phyloP scores from a whole-genome alignment of 2,888 invertebrate genomes.

The Sylvicola cinctus region DNA sequence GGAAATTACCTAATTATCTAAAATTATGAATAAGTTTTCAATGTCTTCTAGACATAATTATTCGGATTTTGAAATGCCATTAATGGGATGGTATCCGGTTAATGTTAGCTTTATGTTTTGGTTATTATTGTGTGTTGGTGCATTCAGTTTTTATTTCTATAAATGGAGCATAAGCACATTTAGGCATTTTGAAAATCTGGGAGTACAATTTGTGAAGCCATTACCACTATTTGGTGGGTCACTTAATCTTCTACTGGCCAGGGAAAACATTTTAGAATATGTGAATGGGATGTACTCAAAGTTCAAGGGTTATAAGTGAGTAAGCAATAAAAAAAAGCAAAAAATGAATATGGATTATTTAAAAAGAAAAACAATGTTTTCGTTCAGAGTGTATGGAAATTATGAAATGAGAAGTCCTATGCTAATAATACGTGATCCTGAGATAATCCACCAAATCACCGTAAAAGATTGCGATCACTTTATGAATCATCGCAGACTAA shows the following conservation, averaged over 20 bases:
- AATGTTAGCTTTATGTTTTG: too few relatives aligned
- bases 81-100: too few relatives aligned
- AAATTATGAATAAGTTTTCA: too few relatives aligned
- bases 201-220: neutral
- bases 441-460: conserved; percentile 29
- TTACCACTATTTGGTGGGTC: neutral
- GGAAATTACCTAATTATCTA: too few relatives aligned
- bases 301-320: too few relatives aligned
- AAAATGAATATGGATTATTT: too few relatives aligned
- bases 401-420: conserved; percentile 25
- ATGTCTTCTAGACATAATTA: too few relatives aligned
- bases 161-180: neutral
- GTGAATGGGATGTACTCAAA: too few relatives aligned
- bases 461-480: conserved; percentile 37
- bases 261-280: conserved; percentile 1
- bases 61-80: too few relatives aligned
- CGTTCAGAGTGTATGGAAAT: conserved; percentile 26
- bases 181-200: neutral
- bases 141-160: neutral
- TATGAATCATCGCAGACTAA: conserved; percentile 25
- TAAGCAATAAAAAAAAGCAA: too few relatives aligned
- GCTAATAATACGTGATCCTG: conserved; percentile 30
- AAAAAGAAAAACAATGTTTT: too few relatives aligned
- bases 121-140: too few relatives aligned
- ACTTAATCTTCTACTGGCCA: neutral